Conservation (phyloP, 2,113 vertebrate species). For the Phalacrocorax carbo region DNA sequence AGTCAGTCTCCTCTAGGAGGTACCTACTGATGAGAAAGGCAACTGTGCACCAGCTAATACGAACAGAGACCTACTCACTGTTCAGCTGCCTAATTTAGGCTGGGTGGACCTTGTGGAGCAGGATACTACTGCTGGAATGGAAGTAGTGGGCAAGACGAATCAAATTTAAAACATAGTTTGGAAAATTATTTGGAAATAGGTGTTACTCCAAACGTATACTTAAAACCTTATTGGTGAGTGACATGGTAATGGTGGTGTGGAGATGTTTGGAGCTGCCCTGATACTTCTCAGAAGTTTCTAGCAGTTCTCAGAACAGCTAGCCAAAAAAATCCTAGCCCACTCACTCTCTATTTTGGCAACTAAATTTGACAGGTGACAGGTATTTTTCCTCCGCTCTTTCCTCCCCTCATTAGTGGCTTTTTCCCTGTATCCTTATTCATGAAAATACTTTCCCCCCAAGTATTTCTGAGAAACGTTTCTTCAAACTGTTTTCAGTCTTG, state of each 20-base stretch:
- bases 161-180: not conserved
- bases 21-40: not conserved
- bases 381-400: not conserved
- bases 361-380: not conserved
- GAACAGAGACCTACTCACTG: not conserved
- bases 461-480: not conserved
- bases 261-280: not conserved
- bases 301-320: not conserved
- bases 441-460: not conserved
- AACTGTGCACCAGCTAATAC: not conserved
- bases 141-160: not conserved
- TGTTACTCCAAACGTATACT: not conserved
- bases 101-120: not conserved
- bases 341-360: not conserved
- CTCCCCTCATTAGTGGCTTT: not conserved
- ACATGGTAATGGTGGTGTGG: rapidly evolving
- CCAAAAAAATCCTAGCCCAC: not conserved
- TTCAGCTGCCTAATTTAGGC: not conserved
- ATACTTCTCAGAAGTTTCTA: not conserved
- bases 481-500: not conserved
- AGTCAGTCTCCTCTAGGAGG: not conserved
- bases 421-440: not conserved
- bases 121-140: not conserved
- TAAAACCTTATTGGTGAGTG: not conserved
- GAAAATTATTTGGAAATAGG: not conserved